A percentile compares a stretch with the other conserved stretches of the same genome.
phyloP scores from a whole-genome alignment of 1,140 invertebrate species.

The Holotrichia oblita region DNA sequence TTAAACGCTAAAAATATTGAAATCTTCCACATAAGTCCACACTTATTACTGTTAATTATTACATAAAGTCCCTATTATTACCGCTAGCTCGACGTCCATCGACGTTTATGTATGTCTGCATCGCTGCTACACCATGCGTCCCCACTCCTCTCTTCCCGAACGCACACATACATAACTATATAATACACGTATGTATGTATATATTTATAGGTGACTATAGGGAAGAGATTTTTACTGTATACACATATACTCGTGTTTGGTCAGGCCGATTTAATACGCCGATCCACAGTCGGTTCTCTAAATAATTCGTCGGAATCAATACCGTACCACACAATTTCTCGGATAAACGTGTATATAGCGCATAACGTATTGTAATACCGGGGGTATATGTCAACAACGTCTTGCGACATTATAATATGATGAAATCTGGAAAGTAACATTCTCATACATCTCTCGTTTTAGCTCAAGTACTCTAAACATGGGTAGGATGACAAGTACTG shows the following conservation, averaged over 20 bases:
- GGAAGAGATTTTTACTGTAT: too few relatives aligned
- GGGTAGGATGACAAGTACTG: not conserved
- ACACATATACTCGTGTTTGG: not conserved
- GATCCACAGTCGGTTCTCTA: conserved; percentile 22
- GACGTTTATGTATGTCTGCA: too few relatives aligned
- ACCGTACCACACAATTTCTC: not conserved
- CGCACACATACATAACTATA: too few relatives aligned
- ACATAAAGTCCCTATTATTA: too few relatives aligned
- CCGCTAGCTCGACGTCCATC: too few relatives aligned
- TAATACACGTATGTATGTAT: not conserved
- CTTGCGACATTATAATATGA: conserved; percentile 1
- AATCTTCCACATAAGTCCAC: too few relatives aligned
- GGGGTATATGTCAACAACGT: too few relatives aligned
- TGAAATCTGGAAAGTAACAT: not conserved
- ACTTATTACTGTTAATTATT: too few relatives aligned
- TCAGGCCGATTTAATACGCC: not conserved
- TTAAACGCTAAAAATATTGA: too few relatives aligned
- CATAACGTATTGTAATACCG: not conserved
- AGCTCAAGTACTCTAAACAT: not conserved
- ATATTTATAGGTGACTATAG: not conserved
- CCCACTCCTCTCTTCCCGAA: too few relatives aligned
- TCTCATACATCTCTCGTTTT: not conserved
- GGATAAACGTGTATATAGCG: not conserved
- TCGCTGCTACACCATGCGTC: too few relatives aligned
- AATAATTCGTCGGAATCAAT: conserved; percentile 25